These are phyloP conservation scores for Drosophila leonis DNA, from an alignment of 2,888 invertebrate genomes.

Conservation along the genomic window DNA sequence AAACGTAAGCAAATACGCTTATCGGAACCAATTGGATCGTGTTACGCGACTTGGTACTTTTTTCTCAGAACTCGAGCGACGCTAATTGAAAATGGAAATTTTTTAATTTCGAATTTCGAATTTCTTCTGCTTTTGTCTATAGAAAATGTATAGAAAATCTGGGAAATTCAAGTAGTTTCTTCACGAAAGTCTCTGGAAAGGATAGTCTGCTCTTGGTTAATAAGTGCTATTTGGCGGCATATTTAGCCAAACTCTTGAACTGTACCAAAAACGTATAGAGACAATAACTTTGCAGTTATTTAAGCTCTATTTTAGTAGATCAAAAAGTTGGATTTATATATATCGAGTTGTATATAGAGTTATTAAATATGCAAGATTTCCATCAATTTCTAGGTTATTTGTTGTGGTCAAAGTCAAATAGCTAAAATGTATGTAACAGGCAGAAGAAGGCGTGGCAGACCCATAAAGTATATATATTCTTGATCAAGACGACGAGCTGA, in stretches of 20 bases:
- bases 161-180: not conserved
- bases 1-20: conserved; percentile 15
- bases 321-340: too few relatives aligned
- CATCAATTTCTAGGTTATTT: too few relatives aligned
- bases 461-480: too few relatives aligned
- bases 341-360: not conserved
- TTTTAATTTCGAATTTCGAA: too few relatives aligned
- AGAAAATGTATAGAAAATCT: not conserved
- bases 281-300: too few relatives aligned
- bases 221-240: not conserved
- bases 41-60: conserved; percentile 6
- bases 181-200: not conserved
- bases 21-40: conserved; percentile 18
- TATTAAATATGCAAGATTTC: not conserved
- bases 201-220: not conserved
- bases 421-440: too few relatives aligned
- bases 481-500: too few relatives aligned
- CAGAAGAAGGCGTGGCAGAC: too few relatives aligned
- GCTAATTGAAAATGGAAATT: not conserved
- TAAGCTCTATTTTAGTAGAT: too few relatives aligned
- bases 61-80: not conserved
- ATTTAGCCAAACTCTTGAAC: too few relatives aligned
- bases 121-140: not conserved
- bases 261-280: too few relatives aligned
- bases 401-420: too few relatives aligned